These are phyloP conservation scores for Catostomus latipinnis DNA, from an alignment of 2,797 vertebrate species.

Conservation along the genomic window DNA sequence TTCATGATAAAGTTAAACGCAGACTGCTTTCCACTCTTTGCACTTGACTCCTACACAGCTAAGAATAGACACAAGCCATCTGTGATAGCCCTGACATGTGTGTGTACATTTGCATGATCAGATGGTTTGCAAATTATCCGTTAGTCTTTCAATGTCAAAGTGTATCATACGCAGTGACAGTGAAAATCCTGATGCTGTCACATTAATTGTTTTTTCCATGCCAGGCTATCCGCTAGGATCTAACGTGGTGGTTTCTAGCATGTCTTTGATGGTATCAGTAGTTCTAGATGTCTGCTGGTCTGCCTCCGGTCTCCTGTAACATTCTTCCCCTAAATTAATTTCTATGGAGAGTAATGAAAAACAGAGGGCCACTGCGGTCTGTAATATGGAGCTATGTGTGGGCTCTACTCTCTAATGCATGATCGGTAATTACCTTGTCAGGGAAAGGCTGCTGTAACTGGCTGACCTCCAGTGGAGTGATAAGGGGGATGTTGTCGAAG, in stretches of 20 bases:
- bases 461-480: constrained; percentile 87
- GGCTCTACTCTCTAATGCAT: constrained; percentile 21
- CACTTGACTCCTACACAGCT: constrained; percentile 23
- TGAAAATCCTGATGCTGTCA: constrained; percentile 32
- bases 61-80: constrained; percentile 46
- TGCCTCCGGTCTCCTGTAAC: constrained; percentile 17
- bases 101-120: constrained; percentile 16
- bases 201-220: constrained; percentile 5
- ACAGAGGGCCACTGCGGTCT: constrained; percentile 27
- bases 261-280: constrained; percentile 27
- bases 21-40: constrained; percentile 23
- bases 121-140: constrained; percentile 12
- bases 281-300: constrained; percentile 5
- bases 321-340: constrained; percentile 23
- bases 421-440: constrained; percentile 79
- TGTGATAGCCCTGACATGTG: constrained; percentile 15
- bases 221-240: not conserved
- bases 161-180: constrained; percentile 20
- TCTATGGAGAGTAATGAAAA: constrained; percentile 22
- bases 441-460: constrained; percentile 83
- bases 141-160: constrained; percentile 24
- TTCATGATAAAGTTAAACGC: constrained; percentile 49
- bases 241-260: constrained; percentile 3
- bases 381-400: constrained; percentile 15
- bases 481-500: constrained; percentile 87